Evolutionary conservation across 2,888 invertebrate genomes (phyloP), one percentile per base, ranked within the genome.

Genomic region (Thelaira solivaga): DNA sequence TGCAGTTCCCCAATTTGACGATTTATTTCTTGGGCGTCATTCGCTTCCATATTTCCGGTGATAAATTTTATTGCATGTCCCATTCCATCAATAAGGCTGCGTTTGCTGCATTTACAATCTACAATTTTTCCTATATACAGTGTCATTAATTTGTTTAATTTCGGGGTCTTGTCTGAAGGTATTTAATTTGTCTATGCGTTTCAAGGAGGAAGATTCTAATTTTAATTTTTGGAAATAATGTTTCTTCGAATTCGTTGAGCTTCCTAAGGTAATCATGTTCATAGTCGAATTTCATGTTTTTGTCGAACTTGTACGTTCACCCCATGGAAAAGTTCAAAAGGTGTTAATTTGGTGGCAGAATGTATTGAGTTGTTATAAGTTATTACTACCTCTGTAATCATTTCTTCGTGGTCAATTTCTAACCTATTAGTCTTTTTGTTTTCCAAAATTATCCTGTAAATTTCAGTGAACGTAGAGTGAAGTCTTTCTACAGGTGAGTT

Each of bases 31-130:
- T 43, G 18, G 20, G 64, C 13, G 57, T 76, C 71, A 22, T 59
- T 59, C n/a, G 65, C 64, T 55, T 76, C 77, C 73, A 77, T 77
- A 18, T 73, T 73, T 26, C 77, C 77, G 5, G 77, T 73, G 16
- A 77, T 55, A 45, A 49, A 24, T 61, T 78, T 78, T 10, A 74
- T 65, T 59, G 59, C 53, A 13, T 49, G 53, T 10, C 78, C 69
- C 39, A 78, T 36, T 20, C 78, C 78, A 39, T 78, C 53, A 13
- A 78, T 59, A n/a, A 78, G 43, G 41, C 73, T 68, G 18, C 71
- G 16, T 55, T 67, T 77, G 11, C 13, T 26, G 22, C 47, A 34
- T 61, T 55, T 61, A 31, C 26, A 6, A 10, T 31, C 31, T 31
- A 10, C 49, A 51, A 18, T 51, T 51, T 31, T 51, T 29, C 13